A percentile compares a stretch with the other conserved stretches of the same genome.
phyloP scores from a whole-genome alignment of 2,888 invertebrate genomes.

The Boloria selene region DNA sequence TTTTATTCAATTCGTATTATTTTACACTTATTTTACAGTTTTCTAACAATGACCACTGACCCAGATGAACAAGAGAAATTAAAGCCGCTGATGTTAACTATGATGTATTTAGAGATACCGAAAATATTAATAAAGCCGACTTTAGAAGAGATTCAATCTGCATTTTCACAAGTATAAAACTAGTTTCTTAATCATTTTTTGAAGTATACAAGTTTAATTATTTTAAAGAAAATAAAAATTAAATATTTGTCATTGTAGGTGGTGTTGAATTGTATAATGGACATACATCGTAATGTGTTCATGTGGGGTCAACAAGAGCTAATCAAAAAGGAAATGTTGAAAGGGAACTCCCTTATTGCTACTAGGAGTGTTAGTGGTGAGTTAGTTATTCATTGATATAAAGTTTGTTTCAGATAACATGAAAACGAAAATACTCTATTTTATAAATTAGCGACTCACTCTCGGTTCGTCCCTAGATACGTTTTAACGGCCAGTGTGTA shows the following conservation, averaged over 20 bases:
- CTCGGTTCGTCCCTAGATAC: no score
- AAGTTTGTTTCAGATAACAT: neutral
- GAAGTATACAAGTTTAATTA: neutral
- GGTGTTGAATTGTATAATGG: constrained; percentile 85
- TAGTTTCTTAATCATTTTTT: neutral
- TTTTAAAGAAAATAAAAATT: neutral
- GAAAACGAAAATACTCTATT: neutral
- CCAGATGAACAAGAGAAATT: constrained; percentile 74
- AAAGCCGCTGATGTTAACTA: constrained; percentile 83
- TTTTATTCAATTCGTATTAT: neutral
- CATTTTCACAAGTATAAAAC: constrained; percentile 82
- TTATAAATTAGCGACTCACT: no score
- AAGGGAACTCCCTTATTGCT: constrained; percentile 43
- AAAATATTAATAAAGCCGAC: constrained; percentile 83
- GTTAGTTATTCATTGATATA: constrained; percentile 8
- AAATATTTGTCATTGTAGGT: constrained; percentile 53
- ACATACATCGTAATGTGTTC: constrained; percentile 86
- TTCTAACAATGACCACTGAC: constrained; percentile 75
- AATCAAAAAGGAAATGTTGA: constrained; percentile 53
- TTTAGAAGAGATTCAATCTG: constrained; percentile 87
- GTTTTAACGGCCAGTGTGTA: no score
- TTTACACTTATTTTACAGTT: constrained; percentile 49
- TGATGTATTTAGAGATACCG: constrained; percentile 86
- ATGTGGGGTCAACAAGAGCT: constrained; percentile 90
- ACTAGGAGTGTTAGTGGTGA: constrained; percentile 55